A percentile compares a stretch with the other conserved stretches of the same genome.
Conservation (phyloP, 2,113 vertebrate genomes). For the Tychaedon coryphoeus region DNA sequence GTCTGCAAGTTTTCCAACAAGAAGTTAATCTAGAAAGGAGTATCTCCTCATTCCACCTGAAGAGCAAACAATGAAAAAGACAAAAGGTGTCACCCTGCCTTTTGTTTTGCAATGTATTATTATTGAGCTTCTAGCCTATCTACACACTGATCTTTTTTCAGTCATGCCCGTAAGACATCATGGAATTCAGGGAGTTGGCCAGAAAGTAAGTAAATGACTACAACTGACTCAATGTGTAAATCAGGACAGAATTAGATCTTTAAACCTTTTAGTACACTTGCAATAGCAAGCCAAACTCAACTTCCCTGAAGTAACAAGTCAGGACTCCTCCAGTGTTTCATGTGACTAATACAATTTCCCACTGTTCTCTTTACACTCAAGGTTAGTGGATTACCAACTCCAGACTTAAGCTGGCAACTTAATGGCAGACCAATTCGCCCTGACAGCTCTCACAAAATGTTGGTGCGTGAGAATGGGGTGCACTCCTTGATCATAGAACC, state of each 20-base stretch:
- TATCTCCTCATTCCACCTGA: background rate
- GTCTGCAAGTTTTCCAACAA: background rate
- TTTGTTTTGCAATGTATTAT: background rate
- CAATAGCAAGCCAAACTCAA: background rate
- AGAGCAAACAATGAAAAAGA: background rate
- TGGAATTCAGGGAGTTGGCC: conserved; percentile 28
- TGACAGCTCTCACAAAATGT: conserved; percentile 92
- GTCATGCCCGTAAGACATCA: background rate
- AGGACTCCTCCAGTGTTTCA: background rate
- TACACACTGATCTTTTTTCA: background rate
- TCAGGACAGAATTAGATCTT: background rate
- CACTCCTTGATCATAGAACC: conserved; percentile 96
- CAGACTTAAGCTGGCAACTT: conserved; percentile 94
- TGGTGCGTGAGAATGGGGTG: conserved; percentile 94
- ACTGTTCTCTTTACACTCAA: conserved; percentile 44
- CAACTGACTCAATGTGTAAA: background rate
- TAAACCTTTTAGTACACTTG: background rate
- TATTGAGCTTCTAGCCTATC: background rate
- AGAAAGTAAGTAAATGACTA: background rate
- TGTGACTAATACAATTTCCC: background rate
- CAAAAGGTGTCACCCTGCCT: conserved; percentile 24
- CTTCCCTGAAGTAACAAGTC: background rate
- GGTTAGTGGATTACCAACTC: conserved; percentile 95
- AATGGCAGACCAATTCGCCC: conserved; percentile 90
- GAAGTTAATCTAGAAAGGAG: conserved; percentile 7